Percentiles rank a stretch among this genome's conserved stretches.
phyloP scores from a whole-genome alignment of 2,888 invertebrate genomes.

The Anoncus sp. region DNA sequence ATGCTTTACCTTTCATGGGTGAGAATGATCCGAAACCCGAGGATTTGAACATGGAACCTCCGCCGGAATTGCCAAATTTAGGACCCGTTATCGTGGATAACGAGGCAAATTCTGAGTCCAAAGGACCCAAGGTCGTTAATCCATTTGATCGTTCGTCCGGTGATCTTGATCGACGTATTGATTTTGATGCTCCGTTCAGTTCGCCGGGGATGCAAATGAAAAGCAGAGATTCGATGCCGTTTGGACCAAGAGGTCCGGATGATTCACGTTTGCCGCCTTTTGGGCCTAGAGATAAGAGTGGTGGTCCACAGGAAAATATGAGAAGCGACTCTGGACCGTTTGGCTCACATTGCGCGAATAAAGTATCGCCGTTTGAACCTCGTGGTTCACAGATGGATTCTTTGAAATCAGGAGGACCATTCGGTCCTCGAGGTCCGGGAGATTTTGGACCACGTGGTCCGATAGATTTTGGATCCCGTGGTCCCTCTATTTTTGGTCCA shows the following conservation, averaged over 20 bases:
- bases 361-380: slow-evolving; percentile 33
- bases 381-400: slow-evolving; percentile 8
- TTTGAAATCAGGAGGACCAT: slow-evolving; percentile 33
- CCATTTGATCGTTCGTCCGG: slow-evolving; percentile 26
- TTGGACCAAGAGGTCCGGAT: slow-evolving; percentile 58
- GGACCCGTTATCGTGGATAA: slow-evolving; percentile 69
- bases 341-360: slow-evolving; percentile 45
- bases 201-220: slow-evolving; percentile 53
- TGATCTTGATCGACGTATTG: slow-evolving; percentile 45
- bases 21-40: slow-evolving; percentile 79
- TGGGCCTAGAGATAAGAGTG: slow-evolving; percentile 47
- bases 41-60: slow-evolving; percentile 80
- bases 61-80: slow-evolving; percentile 79
- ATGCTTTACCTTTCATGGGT: slow-evolving; percentile 79
- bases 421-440: slow-evolving; percentile 18
- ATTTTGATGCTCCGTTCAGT: slow-evolving; percentile 55
- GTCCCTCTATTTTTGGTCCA: slow-evolving; percentile 20
- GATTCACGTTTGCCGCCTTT: slow-evolving; percentile 54
- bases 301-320: slow-evolving; percentile 34
- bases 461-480: slow-evolving; percentile 47
- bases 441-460: slow-evolving; percentile 6
- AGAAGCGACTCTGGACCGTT: slow-evolving; percentile 33
- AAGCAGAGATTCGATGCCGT: slow-evolving; percentile 57
- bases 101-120: slow-evolving; percentile 22
- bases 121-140: slow-evolving; percentile 2